Percentiles rank a stretch among this genome's conserved stretches.
Evolutionary conservation across 53 echinoderm and acorn worm genomes (phyloP).

Genomic region (Mesocentrotus franciscanus): DNA sequence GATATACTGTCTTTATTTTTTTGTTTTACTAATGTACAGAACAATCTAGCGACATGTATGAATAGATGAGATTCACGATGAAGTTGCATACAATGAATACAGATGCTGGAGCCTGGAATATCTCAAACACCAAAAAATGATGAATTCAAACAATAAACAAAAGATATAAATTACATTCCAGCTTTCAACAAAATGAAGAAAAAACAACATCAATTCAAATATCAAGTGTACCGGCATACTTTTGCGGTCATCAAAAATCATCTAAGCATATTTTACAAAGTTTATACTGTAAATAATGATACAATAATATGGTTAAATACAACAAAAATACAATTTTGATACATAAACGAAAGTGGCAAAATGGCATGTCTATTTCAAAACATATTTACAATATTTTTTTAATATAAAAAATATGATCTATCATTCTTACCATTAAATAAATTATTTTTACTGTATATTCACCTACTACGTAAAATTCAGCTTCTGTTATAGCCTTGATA

Average conservation of each 20-base stretch:
- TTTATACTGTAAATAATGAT: constrained; percentile 30
- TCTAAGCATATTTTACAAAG: constrained; percentile 7
- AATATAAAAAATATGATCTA: constrained; percentile 66
- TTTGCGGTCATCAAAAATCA: not conserved
- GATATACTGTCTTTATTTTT: not conserved
- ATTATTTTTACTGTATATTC: constrained; percentile 29
- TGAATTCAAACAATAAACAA: not conserved
- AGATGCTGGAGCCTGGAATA: constrained; percentile 41
- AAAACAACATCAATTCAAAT: not conserved
- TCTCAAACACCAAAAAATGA: not conserved
- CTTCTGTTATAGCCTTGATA: not conserved
- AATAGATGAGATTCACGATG: not conserved
- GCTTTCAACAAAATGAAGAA: not conserved
- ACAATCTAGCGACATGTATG: not conserved
- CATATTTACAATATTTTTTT: constrained; percentile 59
- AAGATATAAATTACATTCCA: constrained; percentile 23
- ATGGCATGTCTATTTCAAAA: constrained; percentile 66
- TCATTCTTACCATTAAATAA: constrained; percentile 59
- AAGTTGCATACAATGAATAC: constrained; percentile 32
- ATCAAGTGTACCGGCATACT: not conserved
- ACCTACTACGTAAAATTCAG: not conserved
- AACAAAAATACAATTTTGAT: constrained; percentile 47
- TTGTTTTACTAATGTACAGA: not conserved
- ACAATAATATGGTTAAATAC: constrained; percentile 59
- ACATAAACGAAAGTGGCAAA: constrained; percentile 56